Base-by-base conservation (phyloP, 2,888 invertebrate genomes). In the Pseudoips prasinana region DNA sequence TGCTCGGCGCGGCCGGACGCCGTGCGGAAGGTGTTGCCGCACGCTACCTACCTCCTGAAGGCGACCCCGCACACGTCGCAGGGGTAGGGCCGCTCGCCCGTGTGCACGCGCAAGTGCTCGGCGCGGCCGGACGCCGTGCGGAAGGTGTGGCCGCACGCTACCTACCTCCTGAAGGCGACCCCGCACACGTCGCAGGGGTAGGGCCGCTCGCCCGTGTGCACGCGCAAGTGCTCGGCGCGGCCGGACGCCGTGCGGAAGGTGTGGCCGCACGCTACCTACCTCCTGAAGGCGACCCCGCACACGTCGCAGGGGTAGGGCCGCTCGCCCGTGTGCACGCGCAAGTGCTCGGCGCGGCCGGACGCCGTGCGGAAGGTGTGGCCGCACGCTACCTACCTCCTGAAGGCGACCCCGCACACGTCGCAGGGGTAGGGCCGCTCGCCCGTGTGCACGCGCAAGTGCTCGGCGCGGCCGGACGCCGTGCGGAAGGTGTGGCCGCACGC, bases 31-130 rank as follows among this genome's bases (percentile, higher is more conserved):
- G 7, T 43, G 25, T 29, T 29, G 29, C 39, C 2, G 10, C 33
- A 49, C 1, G 39, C 9, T 14, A 0, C 10, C 24, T 0, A 36
- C 33, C n/a, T n/a, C n/a, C n/a, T n/a, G n/a, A n/a, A n/a, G n/a
- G n/a, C n/a, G n/a, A n/a, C 74, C 1, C 66, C 61, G 42, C 84
- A 81, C 9, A 68, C 68, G 1, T 55, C 46, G 39, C 75, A 75
- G 7, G 54, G 37, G 57, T 70, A 64, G 10, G 57, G 29, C 0
- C 61, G 0, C 45, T 32, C 9, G 33, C n/a, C n/a, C n/a, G n/a
- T n/a, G n/a, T 0, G 18, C 8, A n/a, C 36, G 24, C 4, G 33
- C 25, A 7, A 26, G 19, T 22, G 29, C 4, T 22, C 10, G n/a
- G n/a, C n/a, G n/a, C n/a, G 8, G 7, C n/a, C 17, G 11, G 18